Evolutionary conservation across 2,113 vertebrate species (phyloP).

Genomic region (Colistium nudipinnis): DNA sequence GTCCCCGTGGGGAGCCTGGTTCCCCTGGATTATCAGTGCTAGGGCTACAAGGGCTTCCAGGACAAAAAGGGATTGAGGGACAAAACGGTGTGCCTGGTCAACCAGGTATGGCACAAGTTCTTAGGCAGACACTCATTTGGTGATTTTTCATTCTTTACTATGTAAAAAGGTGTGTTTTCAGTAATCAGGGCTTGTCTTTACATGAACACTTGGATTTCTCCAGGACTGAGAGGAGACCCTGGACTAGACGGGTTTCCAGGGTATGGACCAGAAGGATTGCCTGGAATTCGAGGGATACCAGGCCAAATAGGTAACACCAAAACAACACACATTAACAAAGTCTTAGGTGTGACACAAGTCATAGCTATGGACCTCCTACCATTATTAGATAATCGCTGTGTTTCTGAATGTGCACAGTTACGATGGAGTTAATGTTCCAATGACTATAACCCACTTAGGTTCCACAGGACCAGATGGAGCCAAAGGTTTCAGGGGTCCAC

Average conservation of each 20-base stretch:
- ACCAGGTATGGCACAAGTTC: conserved; percentile 46
- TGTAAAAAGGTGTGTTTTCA: too few species aligned
- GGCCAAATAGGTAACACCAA: conserved; percentile 67
- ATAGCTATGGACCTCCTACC: neutral
- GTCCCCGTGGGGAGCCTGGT: conserved; percentile 60
- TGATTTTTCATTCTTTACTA: neutral
- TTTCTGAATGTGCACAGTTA: neutral
- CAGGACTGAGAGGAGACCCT: conserved; percentile 72
- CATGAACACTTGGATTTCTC: neutral
- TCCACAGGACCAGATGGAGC: conserved; percentile 53
- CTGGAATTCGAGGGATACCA: conserved; percentile 63
- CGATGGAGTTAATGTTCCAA: neutral
- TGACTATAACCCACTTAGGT: conserved; percentile 49
- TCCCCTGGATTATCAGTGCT: conserved; percentile 34
- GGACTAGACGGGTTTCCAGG: conserved; percentile 62
- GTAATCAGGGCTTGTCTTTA: neutral
- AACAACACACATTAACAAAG: neutral
- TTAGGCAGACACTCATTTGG: neutral
- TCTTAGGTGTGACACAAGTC: neutral
- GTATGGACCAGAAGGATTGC: conserved; percentile 55
- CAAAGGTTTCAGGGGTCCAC: conserved; percentile 53
- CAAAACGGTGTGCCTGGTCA: conserved; percentile 51
- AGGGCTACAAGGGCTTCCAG: conserved; percentile 54
- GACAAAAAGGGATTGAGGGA: conserved; percentile 64
- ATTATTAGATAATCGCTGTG: neutral